Percentiles rank a stretch among this genome's conserved stretches.
Evolutionary conservation across 2,113 vertebrate species (phyloP).

Genomic region (Cottus gobio): DNA sequence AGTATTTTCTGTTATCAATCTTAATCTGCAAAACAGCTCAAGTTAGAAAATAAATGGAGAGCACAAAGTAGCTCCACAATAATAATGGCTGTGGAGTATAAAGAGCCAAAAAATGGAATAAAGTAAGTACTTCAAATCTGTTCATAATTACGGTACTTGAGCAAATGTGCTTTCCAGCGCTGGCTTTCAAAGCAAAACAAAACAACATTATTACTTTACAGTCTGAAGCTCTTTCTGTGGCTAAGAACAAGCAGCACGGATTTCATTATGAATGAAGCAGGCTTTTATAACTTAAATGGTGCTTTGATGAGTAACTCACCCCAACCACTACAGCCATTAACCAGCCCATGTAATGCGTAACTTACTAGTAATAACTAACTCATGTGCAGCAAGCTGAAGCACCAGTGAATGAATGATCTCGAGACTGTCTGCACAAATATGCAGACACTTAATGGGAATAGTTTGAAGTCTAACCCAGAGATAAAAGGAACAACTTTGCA

Average conservation of each 20-base stretch:
- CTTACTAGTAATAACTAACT: constrained; percentile 41
- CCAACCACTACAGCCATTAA: constrained; percentile 28
- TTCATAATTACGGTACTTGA: background rate
- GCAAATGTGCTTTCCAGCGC: background rate
- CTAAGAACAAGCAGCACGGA: background rate
- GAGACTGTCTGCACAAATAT: constrained; percentile 1
- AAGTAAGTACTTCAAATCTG: background rate
- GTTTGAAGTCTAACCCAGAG: background rate
- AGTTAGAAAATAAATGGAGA: background rate
- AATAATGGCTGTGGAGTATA: background rate
- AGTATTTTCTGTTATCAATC: background rate
- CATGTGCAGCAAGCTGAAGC: constrained; percentile 32
- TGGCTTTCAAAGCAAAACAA: background rate
- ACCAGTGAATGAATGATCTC: constrained; percentile 42
- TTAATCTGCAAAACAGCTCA: background rate
- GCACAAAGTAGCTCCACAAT: background rate
- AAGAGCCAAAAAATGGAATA: background rate
- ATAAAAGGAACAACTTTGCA: background rate
- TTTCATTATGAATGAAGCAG: background rate
- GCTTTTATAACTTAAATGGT: background rate
- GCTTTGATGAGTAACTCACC: constrained; percentile 25
- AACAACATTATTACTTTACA: too few species aligned
- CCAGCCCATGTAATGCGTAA: constrained; percentile 64
- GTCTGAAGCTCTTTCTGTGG: background rate
- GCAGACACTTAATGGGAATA: background rate